phyloP scores from a whole-genome alignment of 2,888 invertebrate genomes.

The Piscicola geometra region DNA sequence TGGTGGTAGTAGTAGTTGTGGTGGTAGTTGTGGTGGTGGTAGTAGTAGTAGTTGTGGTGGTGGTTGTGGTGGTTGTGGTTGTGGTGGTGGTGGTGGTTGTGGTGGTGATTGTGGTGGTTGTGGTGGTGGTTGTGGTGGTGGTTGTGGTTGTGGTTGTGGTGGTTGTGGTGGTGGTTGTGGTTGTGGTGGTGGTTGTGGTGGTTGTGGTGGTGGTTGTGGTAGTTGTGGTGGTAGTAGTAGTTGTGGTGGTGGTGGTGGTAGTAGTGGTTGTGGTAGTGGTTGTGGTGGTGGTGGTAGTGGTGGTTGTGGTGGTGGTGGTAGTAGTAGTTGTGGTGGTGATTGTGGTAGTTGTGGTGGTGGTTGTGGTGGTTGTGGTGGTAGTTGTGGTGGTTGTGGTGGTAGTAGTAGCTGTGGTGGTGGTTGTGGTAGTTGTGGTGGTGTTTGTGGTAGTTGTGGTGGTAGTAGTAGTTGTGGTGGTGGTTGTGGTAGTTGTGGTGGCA shows the following conservation, averaged over 20 bases:
- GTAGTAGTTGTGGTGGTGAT: neutral
- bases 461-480: neutral
- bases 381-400: neutral
- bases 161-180: neutral
- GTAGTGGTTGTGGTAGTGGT: neutral
- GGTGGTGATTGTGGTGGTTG: neutral
- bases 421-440: neutral
- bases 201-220: neutral
- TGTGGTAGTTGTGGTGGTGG: neutral
- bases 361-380: neutral
- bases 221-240: neutral
- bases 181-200: neutral
- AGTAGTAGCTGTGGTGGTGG: neutral
- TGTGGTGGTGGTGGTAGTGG: neutral
- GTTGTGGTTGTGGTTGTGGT: neutral
- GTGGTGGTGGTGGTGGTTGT: neutral
- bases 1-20: neutral
- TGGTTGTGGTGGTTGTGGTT: neutral
- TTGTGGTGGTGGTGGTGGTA: neutral
- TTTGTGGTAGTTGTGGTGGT: neutral
- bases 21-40: neutral
- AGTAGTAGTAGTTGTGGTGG: neutral
- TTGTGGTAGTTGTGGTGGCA: neutral
- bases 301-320: neutral
- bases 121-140: neutral